These are phyloP conservation scores for Mamestra configurata DNA, from an alignment of 1,140 invertebrate genomes.

Conservation along the genomic window DNA sequence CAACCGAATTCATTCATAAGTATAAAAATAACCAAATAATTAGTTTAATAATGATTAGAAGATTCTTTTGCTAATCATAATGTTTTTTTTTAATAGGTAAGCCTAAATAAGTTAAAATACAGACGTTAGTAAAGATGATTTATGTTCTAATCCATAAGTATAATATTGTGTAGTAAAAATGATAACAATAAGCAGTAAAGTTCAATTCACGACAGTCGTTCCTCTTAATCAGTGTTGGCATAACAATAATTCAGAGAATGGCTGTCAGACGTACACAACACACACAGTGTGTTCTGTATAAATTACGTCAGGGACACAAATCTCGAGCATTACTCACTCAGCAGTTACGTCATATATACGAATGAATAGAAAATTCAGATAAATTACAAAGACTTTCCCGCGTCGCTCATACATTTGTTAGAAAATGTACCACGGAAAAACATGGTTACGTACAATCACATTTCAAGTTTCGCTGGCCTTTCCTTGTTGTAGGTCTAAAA, in stretches of 20 bases:
- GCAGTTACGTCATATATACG: slow-evolving; percentile 37
- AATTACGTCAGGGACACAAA: slow-evolving; percentile 47
- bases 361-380: slow-evolving; percentile 43
- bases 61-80: too few relatives aligned
- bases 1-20: too few relatives aligned
- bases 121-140: background rate
- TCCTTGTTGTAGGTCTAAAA: background rate
- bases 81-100: too few relatives aligned
- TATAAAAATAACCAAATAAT: too few relatives aligned
- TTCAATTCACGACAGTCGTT: slow-evolving; percentile 44
- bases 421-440: slow-evolving; percentile 3
- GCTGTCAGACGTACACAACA: slow-evolving; percentile 44
- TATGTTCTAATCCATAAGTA: background rate
- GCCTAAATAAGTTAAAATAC: background rate
- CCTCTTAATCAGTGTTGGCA: slow-evolving; percentile 52
- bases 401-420: background rate
- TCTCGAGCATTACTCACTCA: slow-evolving; percentile 46
- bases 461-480: background rate
- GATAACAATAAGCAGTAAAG: slow-evolving; percentile 24
- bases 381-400: slow-evolving; percentile 28
- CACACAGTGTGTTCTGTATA: slow-evolving; percentile 38
- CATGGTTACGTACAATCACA: background rate
- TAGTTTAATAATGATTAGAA: too few relatives aligned
- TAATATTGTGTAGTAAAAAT: slow-evolving; percentile 14
- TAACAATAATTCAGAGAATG: slow-evolving; percentile 51